Conservation (phyloP, 2,113 vertebrate genomes). For the Hippopotamus amphibius region DNA sequence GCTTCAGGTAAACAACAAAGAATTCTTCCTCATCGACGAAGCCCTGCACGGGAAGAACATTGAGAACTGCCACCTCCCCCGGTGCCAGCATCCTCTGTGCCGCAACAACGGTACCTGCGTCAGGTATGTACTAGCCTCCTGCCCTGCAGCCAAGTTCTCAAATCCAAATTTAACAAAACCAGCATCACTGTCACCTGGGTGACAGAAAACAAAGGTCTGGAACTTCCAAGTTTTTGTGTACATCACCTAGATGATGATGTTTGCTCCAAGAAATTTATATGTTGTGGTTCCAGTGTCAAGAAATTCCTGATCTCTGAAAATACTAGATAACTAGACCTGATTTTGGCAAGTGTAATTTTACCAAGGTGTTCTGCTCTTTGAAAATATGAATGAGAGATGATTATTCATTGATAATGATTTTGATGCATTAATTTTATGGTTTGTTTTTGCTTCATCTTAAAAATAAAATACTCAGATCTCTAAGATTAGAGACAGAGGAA, state of each 20-base stretch:
- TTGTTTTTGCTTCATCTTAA: constrained; percentile 41
- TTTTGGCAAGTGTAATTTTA: neutral
- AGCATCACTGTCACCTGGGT: neutral
- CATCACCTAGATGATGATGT: neutral
- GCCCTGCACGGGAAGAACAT: constrained; percentile 89
- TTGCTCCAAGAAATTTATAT: neutral
- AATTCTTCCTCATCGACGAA: constrained; percentile 88
- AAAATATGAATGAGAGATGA: neutral
- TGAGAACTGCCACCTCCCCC: constrained; percentile 88
- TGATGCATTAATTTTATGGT: constrained; percentile 24
- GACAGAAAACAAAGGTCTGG: neutral
- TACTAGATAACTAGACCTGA: neutral
- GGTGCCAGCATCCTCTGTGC: constrained; percentile 89
- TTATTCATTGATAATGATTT: neutral
- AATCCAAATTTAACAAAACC: neutral
- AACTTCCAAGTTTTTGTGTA: neutral
- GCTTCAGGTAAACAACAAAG: constrained; percentile 90
- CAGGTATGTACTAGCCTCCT: constrained; percentile 84
- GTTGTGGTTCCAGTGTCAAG: neutral
- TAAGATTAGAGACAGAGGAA: constrained; percentile 16
- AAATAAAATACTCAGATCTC: neutral
- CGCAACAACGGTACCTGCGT: constrained; percentile 91
- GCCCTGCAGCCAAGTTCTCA: neutral
- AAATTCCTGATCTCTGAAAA: constrained; percentile 24
- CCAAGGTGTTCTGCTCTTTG: neutral